A percentile compares a stretch with the other conserved stretches of the same genome.
Conservation (phyloP, 2,797 vertebrate species). For the Gymnoscopelus braueri region DNA sequence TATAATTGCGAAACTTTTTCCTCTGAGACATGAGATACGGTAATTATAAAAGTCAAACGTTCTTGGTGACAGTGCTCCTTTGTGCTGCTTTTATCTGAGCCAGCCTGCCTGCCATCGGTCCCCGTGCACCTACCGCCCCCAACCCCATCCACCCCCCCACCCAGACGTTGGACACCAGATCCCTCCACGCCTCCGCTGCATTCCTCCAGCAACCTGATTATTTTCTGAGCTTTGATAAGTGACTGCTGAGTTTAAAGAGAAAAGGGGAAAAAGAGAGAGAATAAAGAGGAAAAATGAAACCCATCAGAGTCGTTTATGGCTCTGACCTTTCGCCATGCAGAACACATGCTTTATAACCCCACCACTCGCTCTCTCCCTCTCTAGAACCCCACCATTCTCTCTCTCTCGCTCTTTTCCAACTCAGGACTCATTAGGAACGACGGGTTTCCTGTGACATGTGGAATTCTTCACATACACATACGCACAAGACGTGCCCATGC, state of each 20-base stretch:
- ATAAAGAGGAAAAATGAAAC: slow-evolving; percentile 53
- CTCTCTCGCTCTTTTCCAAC: slow-evolving; percentile 40
- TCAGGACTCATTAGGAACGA: slow-evolving; percentile 66
- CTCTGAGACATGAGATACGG: slow-evolving; percentile 60
- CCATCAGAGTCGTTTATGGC: slow-evolving; percentile 58
- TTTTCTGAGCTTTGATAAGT: slow-evolving; percentile 72
- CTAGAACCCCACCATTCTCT: too few species aligned
- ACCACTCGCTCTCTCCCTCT: too few species aligned
- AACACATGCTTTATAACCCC: slow-evolving; percentile 58
- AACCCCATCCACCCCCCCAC: background rate
- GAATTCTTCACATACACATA: slow-evolving; percentile 58
- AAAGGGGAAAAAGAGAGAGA: slow-evolving; percentile 26
- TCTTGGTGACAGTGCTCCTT: slow-evolving; percentile 58
- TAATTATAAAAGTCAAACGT: slow-evolving; percentile 25
- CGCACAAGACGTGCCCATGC: slow-evolving; percentile 43
- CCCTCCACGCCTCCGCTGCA: slow-evolving; percentile 45
- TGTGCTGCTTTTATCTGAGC: slow-evolving; percentile 66
- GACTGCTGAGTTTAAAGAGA: slow-evolving; percentile 53
- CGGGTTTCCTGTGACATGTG: slow-evolving; percentile 63
- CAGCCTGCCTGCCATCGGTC: slow-evolving; percentile 48
- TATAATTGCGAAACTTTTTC: slow-evolving; percentile 41
- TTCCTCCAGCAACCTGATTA: slow-evolving; percentile 64
- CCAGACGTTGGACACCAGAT: slow-evolving; percentile 41
- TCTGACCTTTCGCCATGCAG: slow-evolving; percentile 68
- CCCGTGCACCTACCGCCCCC: background rate